These are phyloP conservation scores for Celastrina argiolus DNA, from an alignment of 2,888 invertebrate species.

Conservation along the genomic window DNA sequence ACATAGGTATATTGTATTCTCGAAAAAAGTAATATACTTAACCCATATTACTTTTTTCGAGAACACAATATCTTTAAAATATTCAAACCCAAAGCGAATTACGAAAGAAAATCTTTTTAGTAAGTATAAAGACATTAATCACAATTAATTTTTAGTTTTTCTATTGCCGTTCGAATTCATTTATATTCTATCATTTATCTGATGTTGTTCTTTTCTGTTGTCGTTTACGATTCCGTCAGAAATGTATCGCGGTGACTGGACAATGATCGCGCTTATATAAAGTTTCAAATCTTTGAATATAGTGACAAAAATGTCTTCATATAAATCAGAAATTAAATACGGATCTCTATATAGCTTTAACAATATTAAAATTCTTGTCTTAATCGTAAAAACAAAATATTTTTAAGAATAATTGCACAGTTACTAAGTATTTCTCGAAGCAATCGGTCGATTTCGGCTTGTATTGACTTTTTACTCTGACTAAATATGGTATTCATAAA, in stretches of 20 bases:
- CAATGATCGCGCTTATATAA: not conserved
- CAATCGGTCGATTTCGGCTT: constrained; percentile 41
- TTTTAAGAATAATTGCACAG: constrained; percentile 42
- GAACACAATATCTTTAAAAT: not conserved
- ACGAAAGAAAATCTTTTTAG: not conserved
- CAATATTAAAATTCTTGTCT: not conserved
- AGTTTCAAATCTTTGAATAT: not conserved
- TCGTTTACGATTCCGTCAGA: not conserved
- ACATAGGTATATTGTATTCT: too few relatives aligned
- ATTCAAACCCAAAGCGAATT: not conserved
- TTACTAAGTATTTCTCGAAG: constrained; percentile 47
- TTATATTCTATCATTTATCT: constrained; percentile 5
- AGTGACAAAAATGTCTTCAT: not conserved
- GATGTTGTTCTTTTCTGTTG: not conserved
- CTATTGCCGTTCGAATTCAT: not conserved
- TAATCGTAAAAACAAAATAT: constrained; percentile 14
- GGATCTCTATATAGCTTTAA: not conserved
- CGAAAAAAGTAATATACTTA: too few relatives aligned
- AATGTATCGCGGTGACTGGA: not conserved
- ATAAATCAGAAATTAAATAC: not conserved
- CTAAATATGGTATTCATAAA: constrained; percentile 54
- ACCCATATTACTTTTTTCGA: too few relatives aligned
- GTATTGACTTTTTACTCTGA: constrained; percentile 32
- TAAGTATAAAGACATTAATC: constrained; percentile 5
- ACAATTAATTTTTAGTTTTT: constrained; percentile 16